Percentiles rank a stretch among this genome's conserved stretches.
These are phyloP conservation scores for Enoplosus armatus DNA, from an alignment of 2,797 vertebrate species.

Conservation along the genomic window DNA sequence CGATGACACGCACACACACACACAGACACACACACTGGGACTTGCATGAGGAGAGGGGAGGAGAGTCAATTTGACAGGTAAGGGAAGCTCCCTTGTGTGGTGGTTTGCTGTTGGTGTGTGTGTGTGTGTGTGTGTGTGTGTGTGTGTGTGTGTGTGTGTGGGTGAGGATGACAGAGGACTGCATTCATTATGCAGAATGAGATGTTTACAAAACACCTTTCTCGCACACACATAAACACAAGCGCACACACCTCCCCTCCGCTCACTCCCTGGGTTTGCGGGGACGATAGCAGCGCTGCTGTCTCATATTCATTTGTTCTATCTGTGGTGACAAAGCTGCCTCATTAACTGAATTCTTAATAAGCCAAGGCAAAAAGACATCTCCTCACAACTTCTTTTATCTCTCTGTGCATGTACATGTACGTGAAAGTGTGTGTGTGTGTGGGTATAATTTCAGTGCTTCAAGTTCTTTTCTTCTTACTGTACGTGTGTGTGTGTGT, in stretches of 20 bases:
- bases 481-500: conserved; percentile 35
- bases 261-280: conserved; percentile 56
- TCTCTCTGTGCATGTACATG: conserved; percentile 61
- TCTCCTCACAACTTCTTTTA: conserved; percentile 78
- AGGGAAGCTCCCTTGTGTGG: conserved; percentile 75
- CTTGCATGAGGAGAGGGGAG: conserved; percentile 60
- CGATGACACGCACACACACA: conserved; percentile 37
- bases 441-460: conserved; percentile 51
- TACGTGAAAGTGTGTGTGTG: conserved; percentile 27
- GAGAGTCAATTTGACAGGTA: conserved; percentile 77
- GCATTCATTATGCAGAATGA: conserved; percentile 88
- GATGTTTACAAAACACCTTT: conserved; percentile 89
- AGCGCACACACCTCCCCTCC: conserved; percentile 61
- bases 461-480: conserved; percentile 27
- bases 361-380: conserved; percentile 80
- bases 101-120: conserved; percentile 48
- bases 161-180: conserved; percentile 78
- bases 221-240: conserved; percentile 67
- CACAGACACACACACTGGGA: conserved; percentile 39
- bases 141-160: conserved; percentile 31
- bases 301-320: conserved; percentile 83
- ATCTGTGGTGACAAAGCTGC: conserved; percentile 84
- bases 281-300: conserved; percentile 55
- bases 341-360: conserved; percentile 86
- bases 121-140: conserved; percentile 45